These are phyloP conservation scores for Aphelocoma coerulescens DNA, from an alignment of 2,113 vertebrate species.

Conservation along the genomic window DNA sequence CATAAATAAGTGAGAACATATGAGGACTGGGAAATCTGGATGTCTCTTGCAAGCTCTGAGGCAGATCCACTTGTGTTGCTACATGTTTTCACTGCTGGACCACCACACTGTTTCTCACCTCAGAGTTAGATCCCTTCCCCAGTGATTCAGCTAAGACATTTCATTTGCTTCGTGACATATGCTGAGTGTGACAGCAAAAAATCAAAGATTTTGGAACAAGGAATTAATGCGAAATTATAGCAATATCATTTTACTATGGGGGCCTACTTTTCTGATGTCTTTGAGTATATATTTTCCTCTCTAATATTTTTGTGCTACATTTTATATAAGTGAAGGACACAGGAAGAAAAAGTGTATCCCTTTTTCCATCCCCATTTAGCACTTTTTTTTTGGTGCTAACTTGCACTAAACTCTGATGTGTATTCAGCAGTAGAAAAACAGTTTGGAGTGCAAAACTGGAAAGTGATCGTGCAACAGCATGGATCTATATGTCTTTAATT, in stretches of 20 bases:
- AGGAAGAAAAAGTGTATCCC: rapidly evolving
- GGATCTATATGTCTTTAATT: background rate
- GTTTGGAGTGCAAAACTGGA: background rate
- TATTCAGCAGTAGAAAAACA: background rate
- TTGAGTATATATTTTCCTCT: background rate
- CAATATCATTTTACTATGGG: background rate
- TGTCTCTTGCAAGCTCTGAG: background rate
- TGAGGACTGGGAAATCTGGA: background rate
- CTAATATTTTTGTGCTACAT: background rate
- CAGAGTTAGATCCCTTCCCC: background rate
- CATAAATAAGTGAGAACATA: background rate
- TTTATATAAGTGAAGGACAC: background rate
- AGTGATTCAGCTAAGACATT: background rate
- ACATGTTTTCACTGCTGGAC: background rate
- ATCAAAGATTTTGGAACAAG: background rate
- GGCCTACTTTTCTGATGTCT: background rate
- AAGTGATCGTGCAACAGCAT: background rate
- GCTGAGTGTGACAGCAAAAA: background rate
- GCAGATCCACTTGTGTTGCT: background rate
- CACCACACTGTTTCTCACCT: background rate
- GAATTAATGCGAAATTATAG: background rate
- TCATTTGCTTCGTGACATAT: background rate
- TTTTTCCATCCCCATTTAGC: background rate
- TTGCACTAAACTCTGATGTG: background rate
- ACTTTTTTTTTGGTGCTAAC: background rate